A percentile compares a stretch with the other conserved stretches of the same genome.
Evolutionary conservation across 2,888 invertebrate species (phyloP).

Genomic region (Netelia melanura): DNA sequence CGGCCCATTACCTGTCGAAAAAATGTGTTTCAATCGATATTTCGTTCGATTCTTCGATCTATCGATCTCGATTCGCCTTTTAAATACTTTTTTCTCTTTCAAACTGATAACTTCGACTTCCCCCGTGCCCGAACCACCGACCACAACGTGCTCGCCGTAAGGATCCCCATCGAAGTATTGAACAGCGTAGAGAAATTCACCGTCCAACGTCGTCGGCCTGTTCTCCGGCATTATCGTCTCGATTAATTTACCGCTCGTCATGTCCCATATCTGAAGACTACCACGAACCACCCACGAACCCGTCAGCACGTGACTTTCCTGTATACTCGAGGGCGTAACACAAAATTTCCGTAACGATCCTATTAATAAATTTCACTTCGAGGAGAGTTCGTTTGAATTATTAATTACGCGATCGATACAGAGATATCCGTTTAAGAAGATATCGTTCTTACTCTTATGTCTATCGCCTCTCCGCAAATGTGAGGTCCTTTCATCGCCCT

Average conservation of each 20-base stretch:
- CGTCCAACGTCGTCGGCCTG: conserved; percentile 86
- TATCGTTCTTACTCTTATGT: conserved; percentile 85
- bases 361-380: conserved; percentile 42
- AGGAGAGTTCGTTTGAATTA: no score
- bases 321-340: conserved; percentile 31
- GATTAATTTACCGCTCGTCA: conserved; percentile 85
- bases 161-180: conserved; percentile 85
- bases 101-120: conserved; percentile 81
- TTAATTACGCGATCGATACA: background rate
- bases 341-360: conserved; percentile 42
- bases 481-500: conserved; percentile 87
- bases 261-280: conserved; percentile 87
- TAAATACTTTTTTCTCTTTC: conserved; percentile 76
- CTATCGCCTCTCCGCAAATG: conserved; percentile 87
- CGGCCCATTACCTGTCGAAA: conserved; percentile 75
- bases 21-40: background rate
- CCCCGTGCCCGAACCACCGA: conserved; percentile 81
- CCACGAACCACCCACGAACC: conserved; percentile 87
- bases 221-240: conserved; percentile 86
- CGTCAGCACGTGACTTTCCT: conserved; percentile 86
- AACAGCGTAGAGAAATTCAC: conserved; percentile 87
- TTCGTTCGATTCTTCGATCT: background rate
- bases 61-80: background rate
- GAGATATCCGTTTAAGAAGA: background rate
- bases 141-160: conserved; percentile 77